Evolutionary conservation across 2,888 invertebrate species (phyloP), one percentile per base, ranked within the genome.

Genomic region (Dasysyrphus albostriatus): DNA sequence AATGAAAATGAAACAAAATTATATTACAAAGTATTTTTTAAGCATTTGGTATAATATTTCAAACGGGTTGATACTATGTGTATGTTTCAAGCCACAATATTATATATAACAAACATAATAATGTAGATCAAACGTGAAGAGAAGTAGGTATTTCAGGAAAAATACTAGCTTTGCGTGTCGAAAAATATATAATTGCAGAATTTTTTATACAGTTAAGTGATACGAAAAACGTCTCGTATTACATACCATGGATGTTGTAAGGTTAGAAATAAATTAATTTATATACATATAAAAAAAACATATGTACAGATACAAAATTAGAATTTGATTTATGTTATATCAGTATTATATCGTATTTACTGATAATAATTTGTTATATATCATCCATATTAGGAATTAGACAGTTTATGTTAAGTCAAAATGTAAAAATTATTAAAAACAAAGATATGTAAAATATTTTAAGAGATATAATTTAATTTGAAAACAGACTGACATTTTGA

Each of bases 401-500:
- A 65, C 3, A 47, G 5, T 9, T 51, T 44, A 44, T 44, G 63
- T 63, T 67, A 16, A 37, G 37, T 19, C 8, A 49, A 51, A 51
- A 19, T 70, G 70, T 63, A 63, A 76, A 56, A 76, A 54, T 58
- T 61, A 74, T 37, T 14, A 14, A 6, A 37, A 44, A 54, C 37
- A 16, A 24, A 67, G 5, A 42, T n/a, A 19, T 49, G 12, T 56
- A 19, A 51, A 78, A 78, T 78, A 70, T 78, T 42, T 37, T 58
- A 74, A n/a, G 14, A n/a, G 10, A 67, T 44, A 67, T 58, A 34
- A 63, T 59, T 72, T 82, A 34, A 49, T 83, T 83, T 76, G 14
- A 82, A 83, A 34, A 77, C 51, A 73, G 83, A 83, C 83, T 83
- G 78, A 83, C 67, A 77, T 77, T 77, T 81, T 81, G 51, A 75